Evolutionary conservation across 2,113 vertebrate genomes (phyloP).

Genomic region (Romanogobio albipinnatus): DNA sequence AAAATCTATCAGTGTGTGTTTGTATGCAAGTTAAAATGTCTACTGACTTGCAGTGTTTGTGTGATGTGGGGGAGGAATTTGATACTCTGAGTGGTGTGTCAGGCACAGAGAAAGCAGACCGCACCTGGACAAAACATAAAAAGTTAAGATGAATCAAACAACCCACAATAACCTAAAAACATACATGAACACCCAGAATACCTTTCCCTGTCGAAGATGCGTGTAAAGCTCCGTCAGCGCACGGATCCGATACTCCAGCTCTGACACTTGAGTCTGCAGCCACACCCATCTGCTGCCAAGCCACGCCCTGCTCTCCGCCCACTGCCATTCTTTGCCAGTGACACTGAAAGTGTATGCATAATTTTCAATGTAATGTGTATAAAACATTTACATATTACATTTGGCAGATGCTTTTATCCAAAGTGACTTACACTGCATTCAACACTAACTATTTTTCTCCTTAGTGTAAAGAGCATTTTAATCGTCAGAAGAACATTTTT

Average conservation of each 20-base stretch:
- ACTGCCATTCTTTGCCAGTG: constrained; percentile 61
- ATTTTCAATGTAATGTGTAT: background rate
- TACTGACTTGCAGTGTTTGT: constrained; percentile 47
- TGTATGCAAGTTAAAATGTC: background rate
- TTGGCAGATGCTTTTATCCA: background rate
- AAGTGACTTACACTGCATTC: background rate
- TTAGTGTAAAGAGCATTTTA: background rate
- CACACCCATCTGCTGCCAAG: constrained; percentile 73
- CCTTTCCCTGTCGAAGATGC: constrained; percentile 69
- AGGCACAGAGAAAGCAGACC: constrained; percentile 28
- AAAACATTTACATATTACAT: background rate
- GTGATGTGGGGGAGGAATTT: constrained; percentile 15
- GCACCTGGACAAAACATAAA: constrained; percentile 27
- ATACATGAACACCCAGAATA: constrained; percentile 38
- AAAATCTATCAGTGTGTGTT: background rate
- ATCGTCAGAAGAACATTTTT: background rate
- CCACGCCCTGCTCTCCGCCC: constrained; percentile 67
- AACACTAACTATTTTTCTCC: background rate
- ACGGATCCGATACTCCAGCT: constrained; percentile 71
- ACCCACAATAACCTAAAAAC: background rate
- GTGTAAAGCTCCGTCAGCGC: constrained; percentile 71
- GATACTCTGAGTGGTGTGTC: constrained; percentile 43
- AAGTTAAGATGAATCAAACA: background rate
- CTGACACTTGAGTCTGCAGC: constrained; percentile 72
- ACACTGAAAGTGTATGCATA: constrained; percentile 36